Conservation (phyloP, 2,113 vertebrate genomes). For the Xiphias gladius region DNA sequence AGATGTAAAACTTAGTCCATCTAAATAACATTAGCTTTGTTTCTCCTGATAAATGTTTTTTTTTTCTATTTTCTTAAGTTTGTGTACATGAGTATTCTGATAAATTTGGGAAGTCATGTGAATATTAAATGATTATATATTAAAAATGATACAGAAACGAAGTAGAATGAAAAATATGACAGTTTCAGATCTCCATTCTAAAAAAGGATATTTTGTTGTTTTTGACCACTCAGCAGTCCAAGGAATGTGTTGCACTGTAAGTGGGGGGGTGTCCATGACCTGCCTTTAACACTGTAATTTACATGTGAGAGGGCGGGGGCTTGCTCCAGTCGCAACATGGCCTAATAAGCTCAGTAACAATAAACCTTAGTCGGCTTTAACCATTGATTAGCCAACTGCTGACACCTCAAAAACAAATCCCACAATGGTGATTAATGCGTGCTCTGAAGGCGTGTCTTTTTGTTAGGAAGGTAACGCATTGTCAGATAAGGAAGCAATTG, state of each 20-base stretch:
- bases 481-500: slow-evolving; percentile 11
- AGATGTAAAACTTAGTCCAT: background rate
- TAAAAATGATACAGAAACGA: background rate
- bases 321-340: slow-evolving; percentile 20
- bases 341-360: slow-evolving; percentile 76
- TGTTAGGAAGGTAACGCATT: background rate
- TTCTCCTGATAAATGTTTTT: background rate
- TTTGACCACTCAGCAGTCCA: slow-evolving; percentile 25
- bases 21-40: background rate
- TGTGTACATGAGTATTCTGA: background rate
- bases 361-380: slow-evolving; percentile 72
- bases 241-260: slow-evolving; percentile 19
- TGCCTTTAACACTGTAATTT: slow-evolving; percentile 38
- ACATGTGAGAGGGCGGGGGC: slow-evolving; percentile 32
- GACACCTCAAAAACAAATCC: slow-evolving; percentile 67
- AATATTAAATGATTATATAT: background rate
- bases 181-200: background rate
- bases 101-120: background rate
- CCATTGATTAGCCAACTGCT: slow-evolving; percentile 70
- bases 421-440: slow-evolving; percentile 48
- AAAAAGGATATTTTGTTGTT: slow-evolving; percentile 15
- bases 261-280: slow-evolving; percentile 37
- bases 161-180: background rate
- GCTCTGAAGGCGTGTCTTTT: slow-evolving; percentile 15
- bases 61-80: background rate